A percentile compares a stretch with the other conserved stretches of the same genome.
Evolutionary conservation across 2,113 vertebrate genomes (phyloP).

Genomic region (Eulemur macaco): DNA sequence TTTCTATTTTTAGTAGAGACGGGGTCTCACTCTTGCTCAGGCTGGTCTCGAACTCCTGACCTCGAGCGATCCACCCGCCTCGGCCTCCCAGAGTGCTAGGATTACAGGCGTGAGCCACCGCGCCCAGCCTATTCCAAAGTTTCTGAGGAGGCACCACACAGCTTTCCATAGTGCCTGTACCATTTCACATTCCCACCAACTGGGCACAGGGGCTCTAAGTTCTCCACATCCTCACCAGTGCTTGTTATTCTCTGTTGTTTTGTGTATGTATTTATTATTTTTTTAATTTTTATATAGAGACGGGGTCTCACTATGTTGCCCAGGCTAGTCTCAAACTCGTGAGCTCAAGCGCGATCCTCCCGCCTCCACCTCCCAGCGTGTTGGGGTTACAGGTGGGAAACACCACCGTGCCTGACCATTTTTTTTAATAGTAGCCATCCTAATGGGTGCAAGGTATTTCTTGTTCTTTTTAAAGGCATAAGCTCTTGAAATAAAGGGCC

Average conservation of each 20-base stretch:
- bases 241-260: background rate
- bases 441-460: background rate
- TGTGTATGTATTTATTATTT: background rate
- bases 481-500: background rate
- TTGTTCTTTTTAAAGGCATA: background rate
- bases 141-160: background rate
- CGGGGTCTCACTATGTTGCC: too few species aligned
- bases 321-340: too few species aligned
- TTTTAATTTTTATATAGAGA: too few species aligned
- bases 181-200: background rate
- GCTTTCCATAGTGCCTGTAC: background rate
- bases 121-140: background rate
- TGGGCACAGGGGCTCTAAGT: background rate
- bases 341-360: too few species aligned
- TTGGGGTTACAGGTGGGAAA: too few species aligned
- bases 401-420: fast-evolving
- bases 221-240: background rate
- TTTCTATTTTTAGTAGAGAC: too few species aligned
- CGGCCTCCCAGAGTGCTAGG: too few species aligned
- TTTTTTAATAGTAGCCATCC: background rate
- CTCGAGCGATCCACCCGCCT: too few species aligned
- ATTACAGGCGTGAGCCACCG: too few species aligned
- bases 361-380: too few species aligned
- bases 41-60: too few species aligned
- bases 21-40: too few species aligned